Percentiles rank a stretch among this genome's conserved stretches.
Conservation (phyloP, 2,797 vertebrate genomes). For the Sebastes elongatus region DNA sequence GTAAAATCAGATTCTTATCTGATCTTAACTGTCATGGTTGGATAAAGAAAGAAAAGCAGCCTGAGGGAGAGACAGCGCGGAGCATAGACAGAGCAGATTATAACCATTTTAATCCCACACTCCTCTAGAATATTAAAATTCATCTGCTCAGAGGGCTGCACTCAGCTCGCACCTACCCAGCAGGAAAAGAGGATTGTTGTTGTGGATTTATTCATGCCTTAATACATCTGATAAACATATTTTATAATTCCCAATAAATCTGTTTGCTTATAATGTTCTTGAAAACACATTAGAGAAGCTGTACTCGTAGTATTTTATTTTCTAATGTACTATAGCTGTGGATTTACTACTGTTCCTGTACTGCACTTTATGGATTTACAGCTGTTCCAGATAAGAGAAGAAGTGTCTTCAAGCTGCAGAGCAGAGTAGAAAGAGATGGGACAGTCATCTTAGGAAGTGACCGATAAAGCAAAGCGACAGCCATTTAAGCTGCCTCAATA, state of each 20-base stretch:
- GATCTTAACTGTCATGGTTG: not conserved
- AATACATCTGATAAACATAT: constrained; percentile 23
- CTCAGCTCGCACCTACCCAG: not conserved
- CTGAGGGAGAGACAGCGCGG: not conserved
- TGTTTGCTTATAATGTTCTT: not conserved
- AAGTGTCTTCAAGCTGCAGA: constrained; percentile 19
- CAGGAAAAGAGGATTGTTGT: constrained; percentile 44
- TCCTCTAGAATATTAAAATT: constrained; percentile 35
- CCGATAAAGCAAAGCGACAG: constrained; percentile 53
- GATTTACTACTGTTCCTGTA: not conserved
- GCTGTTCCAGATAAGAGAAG: constrained; percentile 12
- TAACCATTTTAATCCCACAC: constrained; percentile 56
- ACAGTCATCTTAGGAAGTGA: constrained; percentile 50
- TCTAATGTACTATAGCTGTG: not conserved
- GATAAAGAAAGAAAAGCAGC: constrained; percentile 3
- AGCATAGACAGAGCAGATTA: constrained; percentile 52
- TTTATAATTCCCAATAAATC: constrained; percentile 6
- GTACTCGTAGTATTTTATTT: not conserved
- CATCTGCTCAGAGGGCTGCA: constrained; percentile 37
- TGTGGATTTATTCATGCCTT: constrained; percentile 28
- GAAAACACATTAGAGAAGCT: not conserved
- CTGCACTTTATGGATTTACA: not conserved
- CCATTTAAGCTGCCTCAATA: constrained; percentile 63
- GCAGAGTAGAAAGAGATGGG: constrained; percentile 20
- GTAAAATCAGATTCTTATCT: not conserved